Percentiles rank a stretch among this genome's conserved stretches.
Evolutionary conservation across 2,797 vertebrate species (phyloP).

Genomic region (Neostethus bicornis): DNA sequence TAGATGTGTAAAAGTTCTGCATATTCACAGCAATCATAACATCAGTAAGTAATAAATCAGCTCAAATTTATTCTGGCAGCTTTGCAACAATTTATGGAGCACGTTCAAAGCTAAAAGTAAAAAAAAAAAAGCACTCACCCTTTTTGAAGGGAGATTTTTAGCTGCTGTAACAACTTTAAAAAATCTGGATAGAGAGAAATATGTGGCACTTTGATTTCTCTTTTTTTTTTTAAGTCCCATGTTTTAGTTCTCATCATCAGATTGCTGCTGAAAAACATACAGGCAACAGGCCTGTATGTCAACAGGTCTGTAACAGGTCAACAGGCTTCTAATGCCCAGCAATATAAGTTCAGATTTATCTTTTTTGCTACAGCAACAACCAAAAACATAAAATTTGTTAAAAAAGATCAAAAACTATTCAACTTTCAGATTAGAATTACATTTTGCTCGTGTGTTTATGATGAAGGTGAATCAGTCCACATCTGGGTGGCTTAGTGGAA

Average conservation of each 20-base stretch:
- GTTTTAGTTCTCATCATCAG: constrained; percentile 1
- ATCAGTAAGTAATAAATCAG: constrained; percentile 7
- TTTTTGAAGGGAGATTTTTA: neutral
- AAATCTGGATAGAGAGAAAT: neutral
- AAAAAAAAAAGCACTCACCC: neutral
- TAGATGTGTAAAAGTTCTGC: neutral
- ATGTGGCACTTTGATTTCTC: neutral
- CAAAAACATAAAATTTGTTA: too few relatives aligned
- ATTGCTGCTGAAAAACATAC: neutral
- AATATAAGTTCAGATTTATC: constrained; percentile 36
- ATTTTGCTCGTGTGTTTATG: constrained; percentile 3
- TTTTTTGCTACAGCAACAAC: too few relatives aligned
- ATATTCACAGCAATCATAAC: constrained; percentile 9
- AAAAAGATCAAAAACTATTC: too few relatives aligned
- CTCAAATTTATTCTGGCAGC: neutral
- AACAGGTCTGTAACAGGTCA: too few relatives aligned
- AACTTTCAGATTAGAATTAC: constrained; percentile 39
- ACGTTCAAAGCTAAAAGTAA: neutral
- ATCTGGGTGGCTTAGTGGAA: constrained; percentile 6
- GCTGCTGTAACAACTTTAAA: neutral
- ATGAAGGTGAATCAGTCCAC: constrained; percentile 2
- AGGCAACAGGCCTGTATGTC: too few relatives aligned
- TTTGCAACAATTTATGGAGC: constrained; percentile 9
- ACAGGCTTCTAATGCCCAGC: constrained; percentile 22
- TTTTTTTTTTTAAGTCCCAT: neutral